These are phyloP conservation scores for Alethe castanea DNA, from an alignment of 2,113 vertebrate genomes.

Conservation along the genomic window DNA sequence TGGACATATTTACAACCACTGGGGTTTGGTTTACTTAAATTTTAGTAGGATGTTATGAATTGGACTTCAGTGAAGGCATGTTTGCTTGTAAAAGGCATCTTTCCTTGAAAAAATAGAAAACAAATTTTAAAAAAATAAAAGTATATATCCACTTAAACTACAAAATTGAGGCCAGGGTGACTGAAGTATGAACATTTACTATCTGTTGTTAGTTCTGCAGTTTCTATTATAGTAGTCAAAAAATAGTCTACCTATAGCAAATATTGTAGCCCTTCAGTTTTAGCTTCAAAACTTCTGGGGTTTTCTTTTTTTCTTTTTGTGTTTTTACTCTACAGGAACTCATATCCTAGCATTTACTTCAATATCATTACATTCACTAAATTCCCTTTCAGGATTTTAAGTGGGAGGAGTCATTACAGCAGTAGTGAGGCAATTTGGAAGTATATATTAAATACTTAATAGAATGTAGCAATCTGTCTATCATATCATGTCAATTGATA, in stretches of 20 bases:
- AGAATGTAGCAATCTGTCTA: neutral
- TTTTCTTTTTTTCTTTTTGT: neutral
- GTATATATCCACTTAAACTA: neutral
- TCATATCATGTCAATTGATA: constrained; percentile 24
- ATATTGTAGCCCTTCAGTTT: neutral
- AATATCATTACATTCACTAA: neutral
- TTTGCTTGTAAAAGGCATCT: neutral
- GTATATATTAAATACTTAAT: constrained; percentile 23
- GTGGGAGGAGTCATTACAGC: constrained; percentile 24
- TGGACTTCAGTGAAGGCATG: neutral
- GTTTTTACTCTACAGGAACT: neutral
- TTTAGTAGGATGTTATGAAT: neutral
- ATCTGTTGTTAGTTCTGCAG: neutral
- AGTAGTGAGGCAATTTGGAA: constrained; percentile 12
- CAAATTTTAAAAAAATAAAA: neutral
- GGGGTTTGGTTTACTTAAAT: neutral
- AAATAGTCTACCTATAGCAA: neutral
- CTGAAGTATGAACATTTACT: neutral
- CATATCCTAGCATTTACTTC: neutral
- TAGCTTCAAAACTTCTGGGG: neutral
- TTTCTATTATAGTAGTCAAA: neutral
- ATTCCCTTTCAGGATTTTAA: constrained; percentile 16
- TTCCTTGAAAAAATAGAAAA: neutral
- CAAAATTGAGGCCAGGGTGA: neutral
- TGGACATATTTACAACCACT: neutral